These are phyloP conservation scores for Drosophila dives DNA, from an alignment of 2,888 invertebrate genomes.

Conservation along the genomic window DNA sequence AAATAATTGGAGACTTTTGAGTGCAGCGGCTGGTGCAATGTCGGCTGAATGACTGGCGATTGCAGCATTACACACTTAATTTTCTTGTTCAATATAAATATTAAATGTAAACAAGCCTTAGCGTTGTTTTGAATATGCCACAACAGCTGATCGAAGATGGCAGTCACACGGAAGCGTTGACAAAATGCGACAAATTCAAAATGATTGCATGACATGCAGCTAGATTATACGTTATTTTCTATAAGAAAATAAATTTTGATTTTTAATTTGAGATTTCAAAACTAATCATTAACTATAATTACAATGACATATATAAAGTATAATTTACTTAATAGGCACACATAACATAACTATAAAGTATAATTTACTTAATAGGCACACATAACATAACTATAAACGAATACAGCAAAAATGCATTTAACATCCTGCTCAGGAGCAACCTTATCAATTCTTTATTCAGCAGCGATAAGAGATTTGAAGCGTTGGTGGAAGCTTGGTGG, in stretches of 20 bases:
- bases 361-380: background rate
- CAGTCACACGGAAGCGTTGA: slow-evolving; percentile 25
- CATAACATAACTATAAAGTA: background rate
- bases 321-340: background rate
- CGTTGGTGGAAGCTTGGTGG: slow-evolving; percentile 37
- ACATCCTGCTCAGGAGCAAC: slow-evolving; percentile 42
- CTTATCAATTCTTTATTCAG: slow-evolving; percentile 46
- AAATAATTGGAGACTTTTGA: slow-evolving; percentile 83
- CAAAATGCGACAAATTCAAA: background rate
- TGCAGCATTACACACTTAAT: slow-evolving; percentile 38
- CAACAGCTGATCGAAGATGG: slow-evolving; percentile 35
- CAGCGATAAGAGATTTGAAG: slow-evolving; percentile 43
- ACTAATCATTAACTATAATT: background rate
- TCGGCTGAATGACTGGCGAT: slow-evolving; percentile 57
- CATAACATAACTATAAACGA: background rate
- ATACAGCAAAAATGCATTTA: background rate
- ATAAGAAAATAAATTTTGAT: background rate
- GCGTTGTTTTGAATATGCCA: slow-evolving; percentile 13
- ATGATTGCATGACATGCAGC: slow-evolving; percentile 12
- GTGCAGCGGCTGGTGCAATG: slow-evolving; percentile 80
- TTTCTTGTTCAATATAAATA: slow-evolving; percentile 2
- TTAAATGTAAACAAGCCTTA: slow-evolving; percentile 21
- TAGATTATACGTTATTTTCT: slow-evolving; percentile 23
- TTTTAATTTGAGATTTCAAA: background rate
- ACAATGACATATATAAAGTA: background rate